These are phyloP conservation scores for Pelobates fuscus DNA, from an alignment of 2,113 vertebrate genomes.

Conservation along the genomic window DNA sequence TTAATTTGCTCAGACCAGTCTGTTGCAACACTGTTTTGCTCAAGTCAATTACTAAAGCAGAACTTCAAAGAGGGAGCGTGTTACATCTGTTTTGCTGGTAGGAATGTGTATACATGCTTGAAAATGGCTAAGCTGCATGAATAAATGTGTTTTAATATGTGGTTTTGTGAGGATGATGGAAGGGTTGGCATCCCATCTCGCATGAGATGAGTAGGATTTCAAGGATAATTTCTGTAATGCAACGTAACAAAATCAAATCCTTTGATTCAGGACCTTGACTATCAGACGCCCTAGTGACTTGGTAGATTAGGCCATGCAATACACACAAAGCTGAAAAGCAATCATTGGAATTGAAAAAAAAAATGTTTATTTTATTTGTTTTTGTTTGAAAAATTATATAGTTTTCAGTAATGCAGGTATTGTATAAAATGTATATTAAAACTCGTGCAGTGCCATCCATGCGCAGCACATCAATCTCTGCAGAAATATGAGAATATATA, in stretches of 20 bases:
- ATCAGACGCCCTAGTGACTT: neutral
- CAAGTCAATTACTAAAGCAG: slow-evolving; percentile 21
- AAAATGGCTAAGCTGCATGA: slow-evolving; percentile 36
- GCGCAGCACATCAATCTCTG: no score
- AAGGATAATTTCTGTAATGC: slow-evolving; percentile 16
- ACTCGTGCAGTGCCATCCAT: no score
- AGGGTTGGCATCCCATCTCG: slow-evolving; percentile 3
- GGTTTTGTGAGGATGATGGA: slow-evolving; percentile 13
- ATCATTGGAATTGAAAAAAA: no score
- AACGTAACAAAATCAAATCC: neutral
- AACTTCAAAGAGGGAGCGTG: slow-evolving; percentile 25
- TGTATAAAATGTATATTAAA: no score
- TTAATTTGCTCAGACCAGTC: neutral
- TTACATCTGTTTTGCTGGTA: slow-evolving; percentile 5
- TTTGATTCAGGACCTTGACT: slow-evolving; percentile 14
- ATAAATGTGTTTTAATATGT: slow-evolving; percentile 36
- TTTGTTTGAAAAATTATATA: no score
- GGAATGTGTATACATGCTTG: slow-evolving; percentile 41
- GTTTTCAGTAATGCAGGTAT: no score
- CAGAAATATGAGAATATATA: no score
- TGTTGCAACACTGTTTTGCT: neutral
- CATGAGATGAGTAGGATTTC: slow-evolving; percentile 38
- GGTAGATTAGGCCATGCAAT: neutral
- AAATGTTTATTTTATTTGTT: no score
- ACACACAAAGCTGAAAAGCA: neutral